phyloP scores from a whole-genome alignment of 2,113 vertebrate species.

The Diadophis punctatus region DNA sequence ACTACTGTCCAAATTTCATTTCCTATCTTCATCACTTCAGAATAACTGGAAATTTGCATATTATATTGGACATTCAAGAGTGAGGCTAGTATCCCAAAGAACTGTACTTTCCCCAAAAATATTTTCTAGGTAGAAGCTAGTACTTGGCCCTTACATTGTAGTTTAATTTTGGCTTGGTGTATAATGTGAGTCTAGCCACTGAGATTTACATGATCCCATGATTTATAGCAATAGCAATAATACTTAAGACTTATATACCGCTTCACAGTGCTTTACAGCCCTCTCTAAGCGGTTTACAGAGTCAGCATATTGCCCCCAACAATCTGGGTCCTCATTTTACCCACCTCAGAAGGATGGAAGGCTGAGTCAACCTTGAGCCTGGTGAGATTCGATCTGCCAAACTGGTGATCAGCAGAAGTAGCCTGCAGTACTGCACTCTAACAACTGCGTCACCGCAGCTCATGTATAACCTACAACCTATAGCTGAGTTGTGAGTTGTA shows the following conservation, averaged over 20 bases:
- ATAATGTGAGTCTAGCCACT: neutral
- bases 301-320: too few relatives aligned
- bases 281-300: too few relatives aligned
- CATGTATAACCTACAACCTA: too few relatives aligned
- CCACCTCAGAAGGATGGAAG: too few relatives aligned
- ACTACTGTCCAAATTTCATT: neutral
- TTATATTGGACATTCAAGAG: slow-evolving; percentile 17
- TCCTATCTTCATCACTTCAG: neutral
- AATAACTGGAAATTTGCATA: neutral
- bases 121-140: neutral
- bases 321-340: too few relatives aligned
- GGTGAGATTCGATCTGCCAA: too few relatives aligned
- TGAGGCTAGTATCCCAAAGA: neutral
- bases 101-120: slow-evolving; percentile 24
- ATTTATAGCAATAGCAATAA: neutral
- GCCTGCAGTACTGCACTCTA: too few relatives aligned
- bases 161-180: neutral
- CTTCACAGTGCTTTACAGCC: too few relatives aligned
- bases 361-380: too few relatives aligned
- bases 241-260: too few relatives aligned
- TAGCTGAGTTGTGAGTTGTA: neutral
- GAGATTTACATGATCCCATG: neutral
- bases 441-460: too few relatives aligned
- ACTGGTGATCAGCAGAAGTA: too few relatives aligned
- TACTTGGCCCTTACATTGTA: neutral